A percentile compares a stretch with the other conserved stretches of the same genome.
Conservation (phyloP, 2,113 vertebrate species). For the Hyperopisus bebe region DNA sequence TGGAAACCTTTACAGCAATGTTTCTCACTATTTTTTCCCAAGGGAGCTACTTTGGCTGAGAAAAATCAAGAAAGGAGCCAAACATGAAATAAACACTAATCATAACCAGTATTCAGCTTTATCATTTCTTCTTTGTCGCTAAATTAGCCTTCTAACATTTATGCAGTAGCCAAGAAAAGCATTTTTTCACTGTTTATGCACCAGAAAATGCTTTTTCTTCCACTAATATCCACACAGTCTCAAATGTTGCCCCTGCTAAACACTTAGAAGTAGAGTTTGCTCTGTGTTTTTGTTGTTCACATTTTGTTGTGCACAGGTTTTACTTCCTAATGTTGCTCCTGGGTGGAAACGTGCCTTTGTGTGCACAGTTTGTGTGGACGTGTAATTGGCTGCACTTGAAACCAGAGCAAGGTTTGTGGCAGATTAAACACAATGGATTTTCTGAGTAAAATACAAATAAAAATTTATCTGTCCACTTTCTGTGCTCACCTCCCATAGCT, state of each 20-base stretch:
- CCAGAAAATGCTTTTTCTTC: neutral
- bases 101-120: neutral
- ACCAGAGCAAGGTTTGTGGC: neutral
- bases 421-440: neutral
- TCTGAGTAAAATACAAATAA: neutral
- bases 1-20: neutral
- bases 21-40: neutral
- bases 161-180: neutral
- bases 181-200: neutral
- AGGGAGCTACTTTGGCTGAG: neutral
- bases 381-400: neutral
- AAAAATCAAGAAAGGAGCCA: neutral
- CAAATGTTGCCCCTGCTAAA: neutral
- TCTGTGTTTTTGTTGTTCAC: neutral
- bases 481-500: neutral
- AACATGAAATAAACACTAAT: neutral
- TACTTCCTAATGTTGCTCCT: neutral
- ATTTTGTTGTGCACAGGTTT: neutral
- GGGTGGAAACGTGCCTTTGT: neutral
- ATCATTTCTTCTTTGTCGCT: neutral
- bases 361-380: neutral
- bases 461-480: neutral
- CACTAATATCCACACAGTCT: neutral
- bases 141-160: neutral
- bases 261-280: neutral